Conservation (phyloP, 2,113 vertebrate genomes). For the Talpa occidentalis region DNA sequence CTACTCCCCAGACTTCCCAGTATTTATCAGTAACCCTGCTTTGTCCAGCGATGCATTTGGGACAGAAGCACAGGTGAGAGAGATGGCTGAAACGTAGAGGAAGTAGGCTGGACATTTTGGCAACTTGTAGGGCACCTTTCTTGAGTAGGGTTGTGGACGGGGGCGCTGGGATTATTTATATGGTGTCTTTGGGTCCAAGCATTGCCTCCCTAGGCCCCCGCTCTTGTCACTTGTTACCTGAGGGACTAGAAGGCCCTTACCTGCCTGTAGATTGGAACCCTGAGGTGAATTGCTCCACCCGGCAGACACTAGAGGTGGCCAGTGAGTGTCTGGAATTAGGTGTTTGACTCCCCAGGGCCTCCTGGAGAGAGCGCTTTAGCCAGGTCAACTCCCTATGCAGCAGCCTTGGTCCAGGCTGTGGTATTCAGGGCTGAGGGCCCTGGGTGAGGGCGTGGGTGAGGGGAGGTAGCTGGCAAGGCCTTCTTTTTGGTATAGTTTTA, state of each 20-base stretch:
- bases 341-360: not conserved
- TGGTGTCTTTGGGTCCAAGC: not conserved
- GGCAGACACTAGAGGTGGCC: not conserved
- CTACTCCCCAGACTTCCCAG: not conserved
- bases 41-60: not conserved
- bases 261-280: not conserved
- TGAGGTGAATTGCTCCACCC: not conserved
- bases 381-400: not conserved
- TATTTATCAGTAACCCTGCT: not conserved
- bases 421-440: not conserved
- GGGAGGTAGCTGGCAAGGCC: not conserved
- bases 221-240: not conserved
- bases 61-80: not conserved
- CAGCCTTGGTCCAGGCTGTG: not conserved
- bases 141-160: not conserved
- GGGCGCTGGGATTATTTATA: not conserved
- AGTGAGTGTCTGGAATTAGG: accelerated
- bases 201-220: not conserved
- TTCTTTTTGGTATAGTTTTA: not conserved
- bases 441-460: not conserved
- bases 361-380: not conserved
- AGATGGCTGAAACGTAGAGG: not conserved
- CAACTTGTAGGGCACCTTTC: not conserved
- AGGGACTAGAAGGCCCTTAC: not conserved
- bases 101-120: not conserved